phyloP scores from a whole-genome alignment of 2,888 invertebrate genomes.

The Phanerotoma sp. region DNA sequence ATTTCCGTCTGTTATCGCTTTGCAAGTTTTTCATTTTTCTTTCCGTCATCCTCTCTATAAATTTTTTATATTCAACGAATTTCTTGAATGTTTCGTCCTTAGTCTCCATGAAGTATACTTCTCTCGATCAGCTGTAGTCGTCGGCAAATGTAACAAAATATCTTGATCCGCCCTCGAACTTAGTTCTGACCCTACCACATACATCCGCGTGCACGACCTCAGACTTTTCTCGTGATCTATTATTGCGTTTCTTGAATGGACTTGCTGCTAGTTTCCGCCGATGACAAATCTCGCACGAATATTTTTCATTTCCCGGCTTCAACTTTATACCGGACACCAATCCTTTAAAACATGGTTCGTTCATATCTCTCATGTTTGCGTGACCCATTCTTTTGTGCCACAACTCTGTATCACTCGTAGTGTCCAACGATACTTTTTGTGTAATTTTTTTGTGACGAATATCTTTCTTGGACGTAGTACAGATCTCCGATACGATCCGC shows the following conservation, averaged over 20 bases:
- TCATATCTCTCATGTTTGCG: background rate
- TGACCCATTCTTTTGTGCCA: too few species aligned
- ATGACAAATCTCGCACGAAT: background rate
- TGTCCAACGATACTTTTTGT: too few species aligned
- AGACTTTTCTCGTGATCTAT: too few species aligned
- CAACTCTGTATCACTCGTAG: too few species aligned
- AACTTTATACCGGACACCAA: background rate
- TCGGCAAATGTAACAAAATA: slow-evolving; percentile 32
- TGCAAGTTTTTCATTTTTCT: slow-evolving; percentile 23
- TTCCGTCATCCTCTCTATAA: slow-evolving; percentile 19
- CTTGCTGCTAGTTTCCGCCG: background rate
- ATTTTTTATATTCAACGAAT: slow-evolving; percentile 14
- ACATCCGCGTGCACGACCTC: background rate
- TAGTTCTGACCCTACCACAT: background rate
- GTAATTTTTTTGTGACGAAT: too few species aligned
- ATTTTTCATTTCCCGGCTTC: background rate
- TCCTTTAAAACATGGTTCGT: background rate
- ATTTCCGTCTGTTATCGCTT: slow-evolving; percentile 28
- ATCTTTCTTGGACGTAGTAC: background rate
- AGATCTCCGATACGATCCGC: background rate
- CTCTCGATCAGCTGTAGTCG: slow-evolving; percentile 31
- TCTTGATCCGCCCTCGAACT: background rate
- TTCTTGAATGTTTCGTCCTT: slow-evolving; percentile 17
- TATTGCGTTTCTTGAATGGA: background rate
- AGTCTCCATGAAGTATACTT: slow-evolving; percentile 22